A percentile compares a stretch with the other conserved stretches of the same genome.
phyloP scores from a whole-genome alignment of 2,113 vertebrate genomes.

The Pardalotus punctatus region DNA sequence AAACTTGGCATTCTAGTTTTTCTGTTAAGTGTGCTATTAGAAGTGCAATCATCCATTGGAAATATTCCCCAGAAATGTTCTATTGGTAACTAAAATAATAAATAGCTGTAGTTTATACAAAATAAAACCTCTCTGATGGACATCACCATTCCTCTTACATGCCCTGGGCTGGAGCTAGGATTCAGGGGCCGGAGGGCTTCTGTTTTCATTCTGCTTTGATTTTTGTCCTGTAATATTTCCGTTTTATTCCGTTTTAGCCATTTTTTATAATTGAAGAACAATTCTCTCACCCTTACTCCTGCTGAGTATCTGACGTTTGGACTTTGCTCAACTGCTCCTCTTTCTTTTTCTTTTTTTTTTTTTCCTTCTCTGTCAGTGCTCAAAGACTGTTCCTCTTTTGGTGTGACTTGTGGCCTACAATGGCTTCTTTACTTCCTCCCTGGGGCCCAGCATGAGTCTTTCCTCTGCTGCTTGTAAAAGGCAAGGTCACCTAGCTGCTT shows the following conservation, averaged over 20 bases:
- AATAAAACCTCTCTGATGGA: neutral
- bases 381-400: neutral
- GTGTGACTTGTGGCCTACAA: neutral
- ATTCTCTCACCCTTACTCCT: neutral
- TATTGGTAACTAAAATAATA: neutral
- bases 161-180: neutral
- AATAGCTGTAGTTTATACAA: neutral
- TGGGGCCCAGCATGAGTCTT: neutral
- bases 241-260: neutral
- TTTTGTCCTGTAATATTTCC: neutral
- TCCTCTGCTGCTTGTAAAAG: neutral
- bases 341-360: neutral
- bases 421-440: neutral
- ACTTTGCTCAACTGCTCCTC: neutral
- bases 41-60: neutral
- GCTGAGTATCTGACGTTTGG: neutral
- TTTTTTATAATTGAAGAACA: neutral
- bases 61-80: neutral
- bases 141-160: neutral
- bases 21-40: neutral
- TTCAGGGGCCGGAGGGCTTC: neutral
- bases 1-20: neutral
- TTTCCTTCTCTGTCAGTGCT: neutral
- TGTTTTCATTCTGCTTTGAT: neutral
- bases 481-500: neutral